phyloP scores from a whole-genome alignment of 2,888 invertebrate species.

The Smittia sp. region DNA sequence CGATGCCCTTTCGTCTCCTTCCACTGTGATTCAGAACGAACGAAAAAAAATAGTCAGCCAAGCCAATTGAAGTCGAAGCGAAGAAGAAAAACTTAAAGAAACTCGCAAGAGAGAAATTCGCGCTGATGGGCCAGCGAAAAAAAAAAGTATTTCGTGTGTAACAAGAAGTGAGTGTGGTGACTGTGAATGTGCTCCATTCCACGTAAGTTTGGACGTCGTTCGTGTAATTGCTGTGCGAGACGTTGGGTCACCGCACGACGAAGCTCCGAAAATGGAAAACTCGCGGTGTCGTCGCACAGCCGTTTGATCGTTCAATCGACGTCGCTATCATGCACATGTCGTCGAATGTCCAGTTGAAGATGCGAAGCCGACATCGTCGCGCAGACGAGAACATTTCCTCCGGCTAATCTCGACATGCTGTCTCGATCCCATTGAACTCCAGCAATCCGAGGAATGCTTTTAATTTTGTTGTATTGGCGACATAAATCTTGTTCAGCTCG shows the following conservation, averaged over 20 bases:
- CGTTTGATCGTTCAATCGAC: not conserved
- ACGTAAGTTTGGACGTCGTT: not conserved
- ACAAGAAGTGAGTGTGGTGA: not conserved
- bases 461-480: slow-evolving; percentile 40
- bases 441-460: slow-evolving; percentile 4
- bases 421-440: slow-evolving; percentile 13
- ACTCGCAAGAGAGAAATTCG: not conserved
- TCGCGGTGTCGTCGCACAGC: no score
- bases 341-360: not conserved
- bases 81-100: not conserved
- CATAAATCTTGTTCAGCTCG: slow-evolving; percentile 30
- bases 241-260: not conserved
- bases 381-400: not conserved
- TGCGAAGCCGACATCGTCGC: not conserved
- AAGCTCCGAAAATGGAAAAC: not conserved
- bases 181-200: not conserved
- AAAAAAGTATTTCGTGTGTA: not conserved
- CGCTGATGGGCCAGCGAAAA: not conserved
- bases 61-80: not conserved
- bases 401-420: not conserved
- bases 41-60: not conserved
- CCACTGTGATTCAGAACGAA: slow-evolving; percentile 5
- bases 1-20: slow-evolving; percentile 20
- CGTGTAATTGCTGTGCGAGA: not conserved
- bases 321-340: not conserved